These are phyloP conservation scores for Chromobotia macracanthus DNA, from an alignment of 2,797 vertebrate species.

Conservation along the genomic window DNA sequence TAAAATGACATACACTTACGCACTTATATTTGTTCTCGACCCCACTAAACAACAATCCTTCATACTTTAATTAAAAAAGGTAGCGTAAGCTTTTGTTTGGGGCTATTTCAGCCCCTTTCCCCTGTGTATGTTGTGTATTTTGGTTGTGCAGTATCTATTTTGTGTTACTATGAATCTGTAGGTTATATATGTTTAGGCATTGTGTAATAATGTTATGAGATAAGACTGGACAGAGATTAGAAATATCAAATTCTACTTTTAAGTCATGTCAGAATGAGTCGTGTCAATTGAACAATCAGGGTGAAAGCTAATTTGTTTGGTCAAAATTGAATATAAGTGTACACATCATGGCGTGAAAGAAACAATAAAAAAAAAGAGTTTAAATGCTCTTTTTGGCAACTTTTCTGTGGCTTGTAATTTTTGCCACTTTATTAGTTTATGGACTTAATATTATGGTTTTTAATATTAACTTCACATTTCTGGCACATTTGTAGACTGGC, in stretches of 20 bases:
- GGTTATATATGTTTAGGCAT: conserved; percentile 24
- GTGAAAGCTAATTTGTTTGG: no score
- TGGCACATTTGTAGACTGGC: conserved; percentile 27
- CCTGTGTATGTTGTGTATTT: neutral
- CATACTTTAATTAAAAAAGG: conserved; percentile 36
- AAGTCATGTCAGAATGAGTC: neutral
- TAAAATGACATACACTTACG: conserved; percentile 39
- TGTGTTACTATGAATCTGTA: neutral
- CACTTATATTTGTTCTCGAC: neutral
- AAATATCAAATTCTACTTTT: conserved; percentile 23
- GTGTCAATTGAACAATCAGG: no score
- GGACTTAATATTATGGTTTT: neutral
- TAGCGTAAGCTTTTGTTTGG: neutral
- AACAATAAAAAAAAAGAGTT: neutral
- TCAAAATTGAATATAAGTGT: conserved; percentile 8
- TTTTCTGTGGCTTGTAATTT: conserved; percentile 1
- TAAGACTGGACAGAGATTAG: conserved; percentile 8
- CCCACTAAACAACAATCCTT: conserved; percentile 59
- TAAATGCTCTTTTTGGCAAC: neutral
- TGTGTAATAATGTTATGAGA: conserved; percentile 3
- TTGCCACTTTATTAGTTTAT: neutral
- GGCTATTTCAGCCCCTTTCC: neutral
- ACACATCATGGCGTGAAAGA: neutral
- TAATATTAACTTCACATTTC: conserved; percentile 24
- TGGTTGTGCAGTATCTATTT: conserved; percentile 3